Evolutionary conservation across 1,140 invertebrate species (phyloP).

Genomic region (Pectinophora gossypiella): DNA sequence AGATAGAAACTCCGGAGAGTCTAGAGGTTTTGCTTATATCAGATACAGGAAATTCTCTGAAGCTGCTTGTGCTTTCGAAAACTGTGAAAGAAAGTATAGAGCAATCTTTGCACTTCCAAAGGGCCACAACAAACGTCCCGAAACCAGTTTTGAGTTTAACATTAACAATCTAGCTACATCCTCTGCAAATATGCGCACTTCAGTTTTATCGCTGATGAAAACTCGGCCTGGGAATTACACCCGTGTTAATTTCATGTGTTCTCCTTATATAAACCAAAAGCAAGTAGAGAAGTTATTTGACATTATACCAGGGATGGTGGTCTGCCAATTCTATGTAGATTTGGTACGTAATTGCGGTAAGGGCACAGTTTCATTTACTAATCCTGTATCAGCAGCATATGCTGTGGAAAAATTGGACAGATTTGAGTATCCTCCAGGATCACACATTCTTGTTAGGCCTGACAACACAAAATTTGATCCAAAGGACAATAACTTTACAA

Average conservation of each 20-base stretch:
- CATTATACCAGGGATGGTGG: slow-evolving; percentile 44
- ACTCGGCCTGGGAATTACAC: slow-evolving; percentile 34
- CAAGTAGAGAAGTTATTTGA: slow-evolving; percentile 45
- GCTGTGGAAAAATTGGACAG: slow-evolving; percentile 49
- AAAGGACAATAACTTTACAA: slow-evolving; percentile 30
- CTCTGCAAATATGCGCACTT: slow-evolving; percentile 17
- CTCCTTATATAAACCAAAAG: slow-evolving; percentile 35
- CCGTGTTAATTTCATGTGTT: slow-evolving; percentile 41
- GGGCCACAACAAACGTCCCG: slow-evolving; percentile 23
- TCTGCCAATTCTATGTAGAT: slow-evolving; percentile 41
- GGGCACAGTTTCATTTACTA: slow-evolving; percentile 44
- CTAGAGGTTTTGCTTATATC: slow-evolving; percentile 94
- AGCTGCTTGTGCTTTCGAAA: slow-evolving; percentile 91
- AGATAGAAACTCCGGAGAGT: slow-evolving; percentile 86
- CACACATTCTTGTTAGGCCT: slow-evolving; percentile 43
- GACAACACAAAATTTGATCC: slow-evolving; percentile 27
- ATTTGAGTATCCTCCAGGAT: slow-evolving; percentile 56
- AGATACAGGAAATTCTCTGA: slow-evolving; percentile 89
- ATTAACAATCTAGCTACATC: slow-evolving; percentile 33
- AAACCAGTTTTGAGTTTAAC: slow-evolving; percentile 43
- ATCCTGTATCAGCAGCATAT: slow-evolving; percentile 49
- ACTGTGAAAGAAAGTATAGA: slow-evolving; percentile 90
- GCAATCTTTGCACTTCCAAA: slow-evolving; percentile 94
- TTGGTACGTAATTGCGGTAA: slow-evolving; percentile 35
- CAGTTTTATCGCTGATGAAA: slow-evolving; percentile 42